Conservation (phyloP, 2,113 vertebrate species). For the Mesocricetus auratus region DNA sequence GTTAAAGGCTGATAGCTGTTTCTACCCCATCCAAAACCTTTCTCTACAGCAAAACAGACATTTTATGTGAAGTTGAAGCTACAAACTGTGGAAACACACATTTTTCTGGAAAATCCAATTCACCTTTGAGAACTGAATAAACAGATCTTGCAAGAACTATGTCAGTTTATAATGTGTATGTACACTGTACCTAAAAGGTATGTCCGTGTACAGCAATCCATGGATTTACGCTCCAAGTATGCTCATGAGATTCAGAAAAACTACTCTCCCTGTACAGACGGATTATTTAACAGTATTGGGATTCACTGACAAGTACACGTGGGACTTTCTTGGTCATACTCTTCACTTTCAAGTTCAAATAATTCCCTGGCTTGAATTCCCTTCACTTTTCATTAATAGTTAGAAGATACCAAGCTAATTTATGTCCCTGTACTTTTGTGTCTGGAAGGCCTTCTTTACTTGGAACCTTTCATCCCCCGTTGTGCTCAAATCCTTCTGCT, state of each 20-base stretch:
- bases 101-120: slow-evolving; percentile 42
- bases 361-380: neutral
- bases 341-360: slow-evolving; percentile 35
- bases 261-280: neutral
- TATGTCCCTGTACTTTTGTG: neutral
- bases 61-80: neutral
- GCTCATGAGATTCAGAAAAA: slow-evolving; percentile 2
- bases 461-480: too few relatives aligned
- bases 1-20: neutral
- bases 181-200: slow-evolving; percentile 20
- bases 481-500: neutral
- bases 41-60: neutral
- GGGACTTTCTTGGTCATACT: neutral
- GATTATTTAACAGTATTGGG: slow-evolving; percentile 29
- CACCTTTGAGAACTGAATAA: slow-evolving; percentile 35
- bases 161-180: neutral
- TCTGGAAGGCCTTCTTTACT: neutral
- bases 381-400: neutral
- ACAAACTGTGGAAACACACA: neutral
- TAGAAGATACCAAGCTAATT: neutral
- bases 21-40: neutral
- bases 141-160: neutral
- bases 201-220: slow-evolving; percentile 45
- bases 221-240: slow-evolving; percentile 2
- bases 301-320: slow-evolving; percentile 27